phyloP scores from a whole-genome alignment of 2,113 vertebrate species.

The Baryphthengus martii region DNA sequence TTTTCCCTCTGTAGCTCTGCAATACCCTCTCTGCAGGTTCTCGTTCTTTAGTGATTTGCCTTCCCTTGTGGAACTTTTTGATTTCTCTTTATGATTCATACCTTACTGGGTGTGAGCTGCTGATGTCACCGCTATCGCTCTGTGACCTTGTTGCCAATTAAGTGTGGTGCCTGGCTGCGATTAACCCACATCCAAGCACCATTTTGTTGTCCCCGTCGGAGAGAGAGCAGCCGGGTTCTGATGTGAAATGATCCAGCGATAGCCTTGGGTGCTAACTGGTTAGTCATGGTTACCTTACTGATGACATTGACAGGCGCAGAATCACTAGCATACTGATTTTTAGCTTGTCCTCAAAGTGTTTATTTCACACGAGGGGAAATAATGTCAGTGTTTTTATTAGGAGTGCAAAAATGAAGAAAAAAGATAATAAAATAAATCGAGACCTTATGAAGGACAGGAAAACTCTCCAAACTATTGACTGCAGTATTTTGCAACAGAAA shows the following conservation, averaged over 20 bases:
- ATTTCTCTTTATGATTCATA: rapidly evolving
- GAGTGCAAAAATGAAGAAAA: background rate
- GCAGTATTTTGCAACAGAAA: background rate
- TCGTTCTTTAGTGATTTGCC: background rate
- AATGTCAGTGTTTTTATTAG: rapidly evolving
- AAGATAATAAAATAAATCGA: background rate
- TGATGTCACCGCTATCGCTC: rapidly evolving
- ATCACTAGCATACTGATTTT: background rate
- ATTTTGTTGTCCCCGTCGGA: background rate
- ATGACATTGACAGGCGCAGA: background rate
- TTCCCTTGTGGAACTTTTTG: background rate
- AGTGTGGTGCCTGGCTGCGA: background rate
- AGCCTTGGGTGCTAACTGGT: background rate
- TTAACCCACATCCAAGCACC: background rate
- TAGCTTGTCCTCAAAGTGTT: background rate
- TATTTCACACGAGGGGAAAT: background rate
- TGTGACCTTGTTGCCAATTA: background rate
- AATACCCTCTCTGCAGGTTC: too few relatives aligned
- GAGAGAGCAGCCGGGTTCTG: background rate
- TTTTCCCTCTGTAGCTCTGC: too few relatives aligned
- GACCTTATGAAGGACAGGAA: background rate
- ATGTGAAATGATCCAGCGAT: background rate
- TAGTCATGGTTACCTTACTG: background rate
- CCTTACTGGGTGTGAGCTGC: background rate
- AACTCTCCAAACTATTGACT: conserved; percentile 18